phyloP scores from a whole-genome alignment of 1,140 invertebrate species.

The Drosophila azteca region DNA sequence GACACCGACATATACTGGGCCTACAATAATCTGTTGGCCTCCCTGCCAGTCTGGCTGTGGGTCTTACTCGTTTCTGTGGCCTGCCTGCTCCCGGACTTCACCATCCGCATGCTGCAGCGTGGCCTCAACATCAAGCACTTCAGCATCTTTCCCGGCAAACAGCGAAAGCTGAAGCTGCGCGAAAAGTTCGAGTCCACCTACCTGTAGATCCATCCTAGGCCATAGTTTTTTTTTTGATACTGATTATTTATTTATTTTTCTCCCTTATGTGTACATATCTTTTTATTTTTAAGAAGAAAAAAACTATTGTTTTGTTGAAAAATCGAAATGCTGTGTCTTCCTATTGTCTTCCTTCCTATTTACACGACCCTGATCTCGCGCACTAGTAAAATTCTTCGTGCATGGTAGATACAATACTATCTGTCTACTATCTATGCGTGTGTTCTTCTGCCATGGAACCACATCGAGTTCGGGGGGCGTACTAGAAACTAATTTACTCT shows the following conservation, averaged over 20 bases:
- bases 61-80: conserved; percentile 85
- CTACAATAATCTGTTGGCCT: conserved; percentile 86
- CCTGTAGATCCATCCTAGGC: conserved; percentile 43
- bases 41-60: conserved; percentile 86
- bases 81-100: conserved; percentile 87
- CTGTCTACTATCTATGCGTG: neutral
- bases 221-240: conserved; percentile 45
- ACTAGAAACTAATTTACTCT: conserved; percentile 5
- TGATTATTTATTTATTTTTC: conserved; percentile 71
- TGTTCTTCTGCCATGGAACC: neutral
- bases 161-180: conserved; percentile 65
- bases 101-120: conserved; percentile 73
- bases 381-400: too few relatives aligned
- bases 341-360: neutral
- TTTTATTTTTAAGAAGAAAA: conserved; percentile 38
- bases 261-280: conserved; percentile 39
- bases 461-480: conserved; percentile 6
- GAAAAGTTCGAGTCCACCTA: conserved; percentile 67
- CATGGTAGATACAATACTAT: too few relatives aligned
- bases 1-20: conserved; percentile 87
- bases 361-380: neutral
- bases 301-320: conserved; percentile 51
- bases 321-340: neutral
- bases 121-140: conserved; percentile 65
- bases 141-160: conserved; percentile 71